Evolutionary conservation across 2,888 invertebrate species (phyloP).

Genomic region (Tenthredo amoena): DNA sequence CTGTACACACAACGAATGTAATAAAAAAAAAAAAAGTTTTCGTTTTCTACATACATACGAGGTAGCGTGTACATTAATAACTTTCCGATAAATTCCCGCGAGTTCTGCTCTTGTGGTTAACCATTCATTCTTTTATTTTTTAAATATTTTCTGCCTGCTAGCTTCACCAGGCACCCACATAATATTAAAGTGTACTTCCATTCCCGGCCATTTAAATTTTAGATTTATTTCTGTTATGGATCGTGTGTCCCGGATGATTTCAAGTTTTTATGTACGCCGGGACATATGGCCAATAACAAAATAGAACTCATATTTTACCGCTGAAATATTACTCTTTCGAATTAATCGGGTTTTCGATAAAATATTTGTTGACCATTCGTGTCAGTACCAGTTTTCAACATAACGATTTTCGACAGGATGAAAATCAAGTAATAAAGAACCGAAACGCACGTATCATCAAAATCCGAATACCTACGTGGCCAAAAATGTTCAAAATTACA

Average conservation of each 20-base stretch:
- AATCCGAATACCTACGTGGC: neutral
- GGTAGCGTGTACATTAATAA: slow-evolving; percentile 19
- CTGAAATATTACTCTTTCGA: neutral
- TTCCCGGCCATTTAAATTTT: slow-evolving; percentile 4
- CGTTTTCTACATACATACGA: slow-evolving; percentile 61
- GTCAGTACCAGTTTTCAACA: neutral
- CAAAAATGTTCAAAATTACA: neutral
- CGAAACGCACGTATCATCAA: neutral
- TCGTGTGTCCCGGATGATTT: slow-evolving; percentile 18
- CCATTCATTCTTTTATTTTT: neutral
- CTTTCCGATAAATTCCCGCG: slow-evolving; percentile 38
- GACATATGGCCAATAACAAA: neutral
- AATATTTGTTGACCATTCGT: slow-evolving; percentile 15
- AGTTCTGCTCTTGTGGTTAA: neutral
- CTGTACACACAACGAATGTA: slow-evolving; percentile 65
- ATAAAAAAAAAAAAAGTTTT: slow-evolving; percentile 63
- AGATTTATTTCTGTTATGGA: slow-evolving; percentile 19
- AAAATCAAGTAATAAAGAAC: neutral
- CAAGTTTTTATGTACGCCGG: neutral
- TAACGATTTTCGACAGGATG: neutral
- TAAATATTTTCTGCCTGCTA: neutral
- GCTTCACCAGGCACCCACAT: slow-evolving; percentile 13
- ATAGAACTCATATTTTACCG: neutral
- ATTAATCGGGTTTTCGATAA: neutral
- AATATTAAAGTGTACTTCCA: neutral